Evolutionary conservation across 2,888 invertebrate species (phyloP).

Genomic region (Cataglyphis albicans): DNA sequence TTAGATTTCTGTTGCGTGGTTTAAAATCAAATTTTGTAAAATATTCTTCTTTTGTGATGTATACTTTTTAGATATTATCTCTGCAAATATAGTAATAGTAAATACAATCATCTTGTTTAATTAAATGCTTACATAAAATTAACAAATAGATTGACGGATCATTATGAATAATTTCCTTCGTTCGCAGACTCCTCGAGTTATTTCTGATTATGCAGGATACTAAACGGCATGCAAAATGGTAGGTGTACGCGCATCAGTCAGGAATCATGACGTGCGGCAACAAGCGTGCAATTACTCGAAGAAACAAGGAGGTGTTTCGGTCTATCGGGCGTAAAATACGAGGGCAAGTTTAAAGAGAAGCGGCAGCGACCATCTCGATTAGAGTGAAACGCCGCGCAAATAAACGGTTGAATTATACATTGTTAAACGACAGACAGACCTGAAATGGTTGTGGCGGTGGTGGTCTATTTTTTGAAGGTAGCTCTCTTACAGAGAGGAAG

Average conservation of each 20-base stretch:
- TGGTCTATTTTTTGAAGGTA: slow-evolving; percentile 68
- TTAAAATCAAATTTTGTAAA: background rate
- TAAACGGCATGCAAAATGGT: slow-evolving; percentile 4
- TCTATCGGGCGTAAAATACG: slow-evolving; percentile 52
- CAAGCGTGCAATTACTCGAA: slow-evolving; percentile 49
- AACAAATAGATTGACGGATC: slow-evolving; percentile 37
- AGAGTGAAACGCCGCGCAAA: slow-evolving; percentile 63
- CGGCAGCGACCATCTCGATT: slow-evolving; percentile 50
- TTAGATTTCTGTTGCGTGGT: background rate
- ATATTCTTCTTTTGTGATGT: background rate
- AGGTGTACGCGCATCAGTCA: slow-evolving; percentile 41
- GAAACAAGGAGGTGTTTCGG: slow-evolving; percentile 45
- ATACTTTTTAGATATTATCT: background rate
- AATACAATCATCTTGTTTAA: slow-evolving; percentile 12
- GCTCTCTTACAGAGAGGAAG: slow-evolving; percentile 44
- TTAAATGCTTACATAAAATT: slow-evolving; percentile 4
- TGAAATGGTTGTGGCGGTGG: slow-evolving; percentile 45
- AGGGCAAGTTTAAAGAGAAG: slow-evolving; percentile 49
- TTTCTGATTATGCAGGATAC: background rate
- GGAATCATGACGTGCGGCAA: slow-evolving; percentile 40
- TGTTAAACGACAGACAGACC: slow-evolving; percentile 71
- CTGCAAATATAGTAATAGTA: background rate
- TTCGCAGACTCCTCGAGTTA: background rate
- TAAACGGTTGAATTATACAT: slow-evolving; percentile 78
- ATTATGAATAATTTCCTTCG: slow-evolving; percentile 26